Base-by-base conservation (phyloP, 2,797 vertebrate species). In the Coranthus polyacanthus region DNA sequence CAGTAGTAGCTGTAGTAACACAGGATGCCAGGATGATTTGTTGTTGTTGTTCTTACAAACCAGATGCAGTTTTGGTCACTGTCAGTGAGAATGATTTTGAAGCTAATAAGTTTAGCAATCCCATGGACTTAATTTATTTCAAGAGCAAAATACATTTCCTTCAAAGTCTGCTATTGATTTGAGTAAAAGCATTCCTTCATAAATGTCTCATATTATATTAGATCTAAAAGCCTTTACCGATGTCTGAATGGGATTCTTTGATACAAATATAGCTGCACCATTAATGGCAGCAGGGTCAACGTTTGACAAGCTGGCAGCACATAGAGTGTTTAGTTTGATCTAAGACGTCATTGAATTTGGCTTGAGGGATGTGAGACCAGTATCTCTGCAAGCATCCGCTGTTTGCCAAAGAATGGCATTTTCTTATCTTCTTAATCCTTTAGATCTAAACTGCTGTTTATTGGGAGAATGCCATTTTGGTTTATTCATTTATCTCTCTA, bases 281-380 rank as follows among this genome's bases (percentile, higher is more conserved):
- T 52, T 47, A 65, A 50, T 49, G 13, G 6, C 26, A n/a, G 22
- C 36, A 42, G 10, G 20, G 37, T 60, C 34, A 51, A 63, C 46
- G 71, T 56, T 62, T 53, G 57, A 68, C 32, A 42, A 7, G 11
- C 49, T 65, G 68, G 51, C 46, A 53, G 5, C 16, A 53, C n/a
- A 51, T 42, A 26, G n/a, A 12, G 11, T 37, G 20, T 52, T 61
- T 15, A 7, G 47, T 47, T 50, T 64, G 34, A 62, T 61, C 56
- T 32, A 3, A 3, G 12, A 26, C 20, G 32, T 58, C 4, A 39
- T 0, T 24, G 22, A 61, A 65, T 47, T 22, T 17, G 15, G 32
- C 32, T 65, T 55, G 13, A 55, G 26, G 45, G 21, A 74, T 39
- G 47, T 6, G 24, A 50, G 43, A 22, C 29, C 29, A 21, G 21